Evolutionary conservation across 2,113 vertebrate species (phyloP), one percentile per base, ranked within the genome.

Genomic region (Psilopogon haemacephalus): DNA sequence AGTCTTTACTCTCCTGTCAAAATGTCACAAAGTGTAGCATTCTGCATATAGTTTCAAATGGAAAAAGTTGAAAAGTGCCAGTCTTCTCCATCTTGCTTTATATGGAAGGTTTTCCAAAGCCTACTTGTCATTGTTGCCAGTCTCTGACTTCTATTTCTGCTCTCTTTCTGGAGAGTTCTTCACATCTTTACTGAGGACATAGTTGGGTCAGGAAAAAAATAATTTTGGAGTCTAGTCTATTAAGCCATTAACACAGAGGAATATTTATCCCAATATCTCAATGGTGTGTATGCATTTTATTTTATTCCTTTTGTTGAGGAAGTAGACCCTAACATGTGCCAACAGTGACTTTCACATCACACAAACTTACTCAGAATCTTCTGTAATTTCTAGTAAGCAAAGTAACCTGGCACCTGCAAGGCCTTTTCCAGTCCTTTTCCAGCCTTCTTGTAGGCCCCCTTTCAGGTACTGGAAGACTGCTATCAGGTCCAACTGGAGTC

Each of bases 61-160:
- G 55, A 68, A 81, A 59, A 86, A 88, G 62, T 68, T 81, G 15
- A 52, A 54, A 91, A 88, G 48, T 65, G 64, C 52, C 65, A 38
- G 12, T 75, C 48, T 81, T 69, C 69, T 74, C 73, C 71, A 65
- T 40, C 73, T 93, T 84, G 56, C 93, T 93, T 93, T 93, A 73
- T 81, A 88, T 44, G 52, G 86, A 86, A 84, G 27, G 54, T n/a
- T 74, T 93, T 91, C 79, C 79, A 84, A 95, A 80, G 55, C 7
- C 35, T 56, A 23, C 56, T 84, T 74, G 69, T 58, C 21, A 52
- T 23, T 64, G 38, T 72, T 88, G 83, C 37, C 44, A 37, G 56
- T 50, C 46, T 71, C 52, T 1, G 2, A 11, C 38, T 75, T 95
- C 72, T 78, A 59, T 71, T 90, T 94, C 90, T 91, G 60, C 54